Conservation (phyloP, 2,113 vertebrate genomes). For the Nerophis lumbriciformis region DNA sequence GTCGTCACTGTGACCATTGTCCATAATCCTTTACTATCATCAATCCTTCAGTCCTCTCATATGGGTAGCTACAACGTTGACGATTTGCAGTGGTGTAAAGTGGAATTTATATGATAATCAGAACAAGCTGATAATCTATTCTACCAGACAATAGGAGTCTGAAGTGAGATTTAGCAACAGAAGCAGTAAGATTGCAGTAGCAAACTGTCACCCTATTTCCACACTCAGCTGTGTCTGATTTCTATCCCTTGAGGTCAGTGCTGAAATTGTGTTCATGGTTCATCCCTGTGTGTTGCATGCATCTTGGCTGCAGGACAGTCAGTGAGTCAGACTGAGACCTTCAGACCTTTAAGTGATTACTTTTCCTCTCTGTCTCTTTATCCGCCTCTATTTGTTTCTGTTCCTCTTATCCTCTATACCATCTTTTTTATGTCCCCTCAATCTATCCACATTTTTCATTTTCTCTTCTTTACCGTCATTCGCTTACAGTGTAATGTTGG, state of each 20-base stretch:
- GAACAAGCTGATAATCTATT: neutral
- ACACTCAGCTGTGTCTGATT: constrained; percentile 28
- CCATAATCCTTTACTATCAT: neutral
- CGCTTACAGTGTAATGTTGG: constrained; percentile 35
- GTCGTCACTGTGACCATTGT: neutral
- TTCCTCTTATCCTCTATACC: neutral
- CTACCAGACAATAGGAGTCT: neutral
- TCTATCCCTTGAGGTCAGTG: constrained; percentile 24
- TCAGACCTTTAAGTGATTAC: constrained; percentile 54
- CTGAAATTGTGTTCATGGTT: constrained; percentile 48
- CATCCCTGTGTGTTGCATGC: constrained; percentile 33
- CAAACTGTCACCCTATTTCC: constrained; percentile 21
- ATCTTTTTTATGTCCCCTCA: constrained; percentile 5
- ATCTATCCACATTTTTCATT: neutral
- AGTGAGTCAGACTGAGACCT: constrained; percentile 53
- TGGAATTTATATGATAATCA: neutral
- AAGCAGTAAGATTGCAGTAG: constrained; percentile 7
- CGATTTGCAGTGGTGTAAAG: neutral
- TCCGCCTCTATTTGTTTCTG: constrained; percentile 19
- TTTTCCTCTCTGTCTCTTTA: constrained; percentile 43
- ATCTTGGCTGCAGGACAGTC: constrained; percentile 46
- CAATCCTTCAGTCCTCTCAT: neutral
- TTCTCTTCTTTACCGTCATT: constrained; percentile 14
- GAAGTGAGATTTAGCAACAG: constrained; percentile 19
- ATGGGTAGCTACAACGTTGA: neutral